phyloP scores from a whole-genome alignment of 2,113 vertebrate species.

The Equus przewalskii region DNA sequence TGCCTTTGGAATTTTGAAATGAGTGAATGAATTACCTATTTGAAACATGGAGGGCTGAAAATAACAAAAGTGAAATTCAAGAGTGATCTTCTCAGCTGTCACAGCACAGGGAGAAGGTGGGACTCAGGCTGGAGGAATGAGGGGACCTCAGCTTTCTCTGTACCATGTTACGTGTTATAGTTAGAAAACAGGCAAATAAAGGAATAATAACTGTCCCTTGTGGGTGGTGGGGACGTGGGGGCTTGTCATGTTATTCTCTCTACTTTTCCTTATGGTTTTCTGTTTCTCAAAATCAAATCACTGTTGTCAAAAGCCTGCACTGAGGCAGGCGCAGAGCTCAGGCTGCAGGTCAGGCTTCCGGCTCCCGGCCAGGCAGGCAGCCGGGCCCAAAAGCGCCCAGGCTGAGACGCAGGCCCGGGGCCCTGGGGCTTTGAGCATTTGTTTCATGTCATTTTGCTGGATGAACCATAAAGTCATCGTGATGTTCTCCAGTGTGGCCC shows the following conservation, averaged over 20 bases:
- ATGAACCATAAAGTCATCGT: fast-evolving
- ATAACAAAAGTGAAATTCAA: neutral
- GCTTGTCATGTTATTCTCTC: neutral
- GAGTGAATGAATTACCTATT: neutral
- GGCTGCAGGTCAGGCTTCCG: neutral
- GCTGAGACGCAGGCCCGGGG: neutral
- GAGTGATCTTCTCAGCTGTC: neutral
- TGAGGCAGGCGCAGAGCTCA: neutral
- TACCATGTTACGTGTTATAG: neutral
- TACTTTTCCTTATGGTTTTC: neutral
- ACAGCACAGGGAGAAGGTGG: neutral
- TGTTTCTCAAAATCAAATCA: neutral
- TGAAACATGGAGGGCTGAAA: neutral
- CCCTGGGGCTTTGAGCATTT: fast-evolving
- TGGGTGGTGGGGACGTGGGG: neutral
- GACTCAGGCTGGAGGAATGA: neutral
- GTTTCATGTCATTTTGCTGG: neutral
- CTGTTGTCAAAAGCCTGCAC: neutral
- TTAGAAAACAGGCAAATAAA: neutral
- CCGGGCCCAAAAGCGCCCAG: neutral
- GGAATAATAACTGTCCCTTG: neutral
- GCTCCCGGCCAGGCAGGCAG: neutral
- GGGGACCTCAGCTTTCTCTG: neutral
- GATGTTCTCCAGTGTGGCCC: neutral
- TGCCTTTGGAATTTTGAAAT: neutral